Evolutionary conservation across 2,113 vertebrate genomes (phyloP).

Genomic region (Podarcis muralis): DNA sequence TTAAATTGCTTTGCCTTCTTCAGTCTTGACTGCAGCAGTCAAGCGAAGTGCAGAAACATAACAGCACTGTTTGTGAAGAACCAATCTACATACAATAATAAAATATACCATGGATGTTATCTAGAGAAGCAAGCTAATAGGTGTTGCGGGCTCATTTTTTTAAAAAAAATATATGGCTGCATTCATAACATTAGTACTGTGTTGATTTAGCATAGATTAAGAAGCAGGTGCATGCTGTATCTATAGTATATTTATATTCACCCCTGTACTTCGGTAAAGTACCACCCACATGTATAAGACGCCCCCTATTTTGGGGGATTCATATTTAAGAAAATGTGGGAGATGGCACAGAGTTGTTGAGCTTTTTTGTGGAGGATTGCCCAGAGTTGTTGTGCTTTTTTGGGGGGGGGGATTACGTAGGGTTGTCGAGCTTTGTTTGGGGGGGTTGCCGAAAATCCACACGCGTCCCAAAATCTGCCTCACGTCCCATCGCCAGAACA

Average conservation of each 20-base stretch:
- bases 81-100: neutral
- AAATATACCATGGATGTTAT: neutral
- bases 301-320: too few relatives aligned
- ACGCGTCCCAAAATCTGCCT: too few relatives aligned
- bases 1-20: neutral
- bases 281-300: too few relatives aligned
- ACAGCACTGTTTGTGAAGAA: neutral
- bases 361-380: too few relatives aligned
- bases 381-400: too few relatives aligned
- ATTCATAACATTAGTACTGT: neutral
- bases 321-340: too few relatives aligned
- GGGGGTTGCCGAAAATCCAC: too few relatives aligned
- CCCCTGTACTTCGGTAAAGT: neutral
- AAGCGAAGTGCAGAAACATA: neutral
- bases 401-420: too few relatives aligned
- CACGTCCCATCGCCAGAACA: too few relatives aligned
- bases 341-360: too few relatives aligned
- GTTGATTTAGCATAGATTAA: neutral
- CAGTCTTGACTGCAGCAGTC: neutral
- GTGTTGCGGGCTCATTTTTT: neutral
- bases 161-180: neutral
- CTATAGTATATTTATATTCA: too few relatives aligned
- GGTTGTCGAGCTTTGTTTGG: too few relatives aligned
- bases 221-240: neutral
- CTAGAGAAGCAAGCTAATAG: neutral